These are phyloP conservation scores for Apaloderma vittatum DNA, from an alignment of 2,113 vertebrate species.

Conservation along the genomic window DNA sequence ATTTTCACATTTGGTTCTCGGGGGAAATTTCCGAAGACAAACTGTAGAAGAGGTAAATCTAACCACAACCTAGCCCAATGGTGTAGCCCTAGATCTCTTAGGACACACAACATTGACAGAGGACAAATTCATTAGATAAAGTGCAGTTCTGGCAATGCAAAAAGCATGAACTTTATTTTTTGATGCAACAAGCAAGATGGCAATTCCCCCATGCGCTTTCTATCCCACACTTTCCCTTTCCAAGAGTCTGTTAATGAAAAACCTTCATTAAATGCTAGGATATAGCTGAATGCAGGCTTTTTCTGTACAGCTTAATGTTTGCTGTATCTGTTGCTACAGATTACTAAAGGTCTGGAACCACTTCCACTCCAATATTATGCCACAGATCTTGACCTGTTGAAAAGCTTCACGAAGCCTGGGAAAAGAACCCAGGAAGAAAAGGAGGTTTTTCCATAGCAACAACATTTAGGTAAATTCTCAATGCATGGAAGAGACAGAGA, in stretches of 20 bases:
- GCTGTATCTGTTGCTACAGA: not conserved
- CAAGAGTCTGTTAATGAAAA: not conserved
- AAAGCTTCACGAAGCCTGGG: not conserved
- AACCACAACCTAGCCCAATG: not conserved
- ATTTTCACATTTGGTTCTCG: not conserved
- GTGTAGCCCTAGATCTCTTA: not conserved
- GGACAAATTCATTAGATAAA: constrained; percentile 12
- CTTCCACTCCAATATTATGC: not conserved
- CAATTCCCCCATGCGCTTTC: not conserved
- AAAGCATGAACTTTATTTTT: constrained; percentile 25
- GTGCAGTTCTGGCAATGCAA: constrained; percentile 42
- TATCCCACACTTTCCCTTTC: not conserved
- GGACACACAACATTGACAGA: not conserved
- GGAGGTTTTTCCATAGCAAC: constrained; percentile 6
- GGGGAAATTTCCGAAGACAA: not conserved
- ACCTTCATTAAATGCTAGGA: not conserved
- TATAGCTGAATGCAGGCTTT: not conserved
- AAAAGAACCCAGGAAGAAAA: not conserved
- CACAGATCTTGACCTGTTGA: not conserved
- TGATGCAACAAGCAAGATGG: constrained; percentile 28
- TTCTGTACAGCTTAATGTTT: not conserved
- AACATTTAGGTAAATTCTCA: not conserved
- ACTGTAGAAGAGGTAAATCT: not conserved
- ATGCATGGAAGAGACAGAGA: not conserved
- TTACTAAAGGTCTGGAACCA: not conserved